Base-by-base conservation (phyloP, 2,888 invertebrate genomes). In the Belgica antarctica region DNA sequence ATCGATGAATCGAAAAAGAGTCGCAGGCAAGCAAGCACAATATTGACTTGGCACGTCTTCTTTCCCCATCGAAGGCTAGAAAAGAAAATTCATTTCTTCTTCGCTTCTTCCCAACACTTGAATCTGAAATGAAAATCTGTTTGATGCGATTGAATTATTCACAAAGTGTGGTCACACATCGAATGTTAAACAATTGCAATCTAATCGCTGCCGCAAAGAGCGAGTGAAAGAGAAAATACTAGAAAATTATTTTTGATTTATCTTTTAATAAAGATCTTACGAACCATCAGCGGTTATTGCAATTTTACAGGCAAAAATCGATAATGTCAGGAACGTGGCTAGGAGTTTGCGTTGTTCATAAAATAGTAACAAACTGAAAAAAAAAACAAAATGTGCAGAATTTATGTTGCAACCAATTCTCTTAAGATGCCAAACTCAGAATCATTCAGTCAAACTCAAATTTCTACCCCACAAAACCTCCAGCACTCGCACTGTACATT, bases 71-170 rank as follows among this genome's bases (percentile, higher is more conserved):
- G 10, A 31, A n/a, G n/a, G n/a, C 24, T 57, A 17, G 57, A 57
- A 65, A 66, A 27, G 47, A 47, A 63, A 63, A 24, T 62, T 46
- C 24, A 46, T 31, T 63, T 63, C 24, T 62, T 62, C 36, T 12
- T 10, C 10, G 41, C 15, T 10, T n/a, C n/a, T n/a, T n/a, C n/a
- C n/a, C n/a, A n/a, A n/a, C n/a, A n/a, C 2, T 5, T 2, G 41
- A 41, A 41, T 41, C 41, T 41, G 5, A 41, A 41, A 15, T 41
- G 41, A 41, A 41, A 41, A 41, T 41, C 41, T 41, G 2, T n/a
- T 24, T 24, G 12, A 62, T 25, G 46, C 46, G 57, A 68, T 68
- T 68, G 68, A 68, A 68, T 68, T 68, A 57, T 68, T 52, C 68
- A 68, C n/a, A n/a, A n/a, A n/a, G n/a, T n/a, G n/a, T n/a, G n/a